phyloP scores from a whole-genome alignment of 2,113 vertebrate genomes.

The Cynopterus brachyotis region DNA sequence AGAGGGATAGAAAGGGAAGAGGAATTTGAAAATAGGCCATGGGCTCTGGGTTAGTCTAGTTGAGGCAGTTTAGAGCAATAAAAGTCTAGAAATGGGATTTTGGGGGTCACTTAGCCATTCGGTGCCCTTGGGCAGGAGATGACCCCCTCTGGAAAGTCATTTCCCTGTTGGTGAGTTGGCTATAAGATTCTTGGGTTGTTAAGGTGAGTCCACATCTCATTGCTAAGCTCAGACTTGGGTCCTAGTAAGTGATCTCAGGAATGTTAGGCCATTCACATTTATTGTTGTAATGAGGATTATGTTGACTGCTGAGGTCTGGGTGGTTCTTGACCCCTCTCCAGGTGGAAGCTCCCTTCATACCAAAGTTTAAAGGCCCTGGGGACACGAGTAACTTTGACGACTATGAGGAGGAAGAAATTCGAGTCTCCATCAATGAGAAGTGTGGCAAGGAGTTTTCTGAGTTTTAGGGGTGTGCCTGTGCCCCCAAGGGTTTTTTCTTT shows the following conservation, averaged over 20 bases:
- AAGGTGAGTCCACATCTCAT: not conserved
- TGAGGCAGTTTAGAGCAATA: not conserved
- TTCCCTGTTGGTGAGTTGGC: not conserved
- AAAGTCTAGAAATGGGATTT: not conserved
- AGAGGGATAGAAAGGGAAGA: not conserved
- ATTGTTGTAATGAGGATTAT: not conserved
- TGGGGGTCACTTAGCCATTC: not conserved
- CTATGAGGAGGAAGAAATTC: slow-evolving; percentile 94
- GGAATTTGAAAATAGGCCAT: not conserved
- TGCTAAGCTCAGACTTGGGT: not conserved
- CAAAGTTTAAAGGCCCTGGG: slow-evolving; percentile 94
- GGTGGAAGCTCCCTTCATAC: slow-evolving; percentile 95
- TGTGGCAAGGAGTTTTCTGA: slow-evolving; percentile 95
- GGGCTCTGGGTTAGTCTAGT: not conserved
- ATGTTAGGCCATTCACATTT: slow-evolving; percentile 26
- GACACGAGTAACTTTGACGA: slow-evolving; percentile 97
- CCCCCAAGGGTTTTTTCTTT: slow-evolving; percentile 54
- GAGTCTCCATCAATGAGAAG: slow-evolving; percentile 93
- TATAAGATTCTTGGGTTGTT: not conserved
- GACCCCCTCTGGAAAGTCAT: not conserved
- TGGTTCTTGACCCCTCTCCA: slow-evolving; percentile 49
- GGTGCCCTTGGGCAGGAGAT: not conserved
- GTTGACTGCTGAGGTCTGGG: not conserved
- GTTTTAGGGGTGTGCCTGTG: slow-evolving; percentile 86
- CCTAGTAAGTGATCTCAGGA: not conserved